Base-by-base conservation (phyloP, 2,888 invertebrate genomes). In the Philereme transversata region DNA sequence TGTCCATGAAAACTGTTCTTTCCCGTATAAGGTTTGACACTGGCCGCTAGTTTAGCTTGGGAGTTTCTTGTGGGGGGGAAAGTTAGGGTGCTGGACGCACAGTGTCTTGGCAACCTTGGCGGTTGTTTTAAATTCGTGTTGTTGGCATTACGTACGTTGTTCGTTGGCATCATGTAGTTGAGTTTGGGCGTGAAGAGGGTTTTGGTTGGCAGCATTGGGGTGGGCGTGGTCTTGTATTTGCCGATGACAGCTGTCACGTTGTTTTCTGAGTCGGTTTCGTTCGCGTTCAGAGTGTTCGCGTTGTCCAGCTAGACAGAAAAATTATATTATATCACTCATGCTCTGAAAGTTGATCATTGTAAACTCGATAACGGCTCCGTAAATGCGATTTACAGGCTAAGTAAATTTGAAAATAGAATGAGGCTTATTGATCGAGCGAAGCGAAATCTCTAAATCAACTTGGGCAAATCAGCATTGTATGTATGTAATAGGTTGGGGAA, bases 281-380 rank as follows among this genome's bases (percentile, higher is more conserved):
- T 91, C 0, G 88, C 90, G 69, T 87, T 86, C 0, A 87, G 71
- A 3, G 76, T 84, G 67, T 90, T 82, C 0, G 81, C 86, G 69
- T 91, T 90, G 75, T 92, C 92, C 79, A 92, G 70, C 91, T 92
- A 84, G 2, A n/a, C n/a, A n/a, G n/a, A n/a, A n/a, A n/a, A n/a
- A n/a, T n/a, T n/a, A n/a, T n/a, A n/a, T n/a, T n/a, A n/a, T n/a
- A n/a, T n/a, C n/a, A n/a, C n/a, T n/a, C n/a, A n/a, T n/a, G n/a
- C n/a, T n/a, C n/a, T n/a, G n/a, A n/a, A n/a, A n/a, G n/a, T n/a
- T n/a, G n/a, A n/a, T n/a, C n/a, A n/a, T n/a, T n/a, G n/a, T n/a
- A n/a, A n/a, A n/a, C n/a, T n/a, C n/a, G n/a, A n/a, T n/a, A n/a
- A n/a, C n/a, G n/a, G n/a, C n/a, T n/a, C n/a, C n/a, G n/a, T n/a